A percentile compares a stretch with the other conserved stretches of the same genome.
Evolutionary conservation across 2,113 vertebrate genomes (phyloP).

Genomic region (Otolemur garnettii): DNA sequence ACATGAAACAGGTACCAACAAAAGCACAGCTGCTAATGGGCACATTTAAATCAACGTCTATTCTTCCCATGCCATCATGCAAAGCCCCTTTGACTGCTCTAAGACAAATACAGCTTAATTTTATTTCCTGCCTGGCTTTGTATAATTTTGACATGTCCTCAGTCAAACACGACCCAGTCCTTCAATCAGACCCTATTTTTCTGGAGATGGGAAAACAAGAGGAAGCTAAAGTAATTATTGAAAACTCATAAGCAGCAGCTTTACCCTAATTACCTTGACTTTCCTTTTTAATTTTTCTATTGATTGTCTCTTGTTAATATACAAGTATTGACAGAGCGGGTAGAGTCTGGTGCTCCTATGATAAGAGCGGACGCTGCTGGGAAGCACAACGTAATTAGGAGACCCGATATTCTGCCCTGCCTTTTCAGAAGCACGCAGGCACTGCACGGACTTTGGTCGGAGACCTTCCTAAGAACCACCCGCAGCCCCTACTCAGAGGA

Average conservation of each 20-base stretch:
- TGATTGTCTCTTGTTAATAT: slow-evolving; percentile 83
- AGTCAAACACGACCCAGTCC: slow-evolving; percentile 82
- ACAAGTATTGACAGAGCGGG: slow-evolving; percentile 79
- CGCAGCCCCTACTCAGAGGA: background rate
- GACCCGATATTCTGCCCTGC: background rate
- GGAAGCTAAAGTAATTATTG: slow-evolving; percentile 86
- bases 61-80: slow-evolving; percentile 75
- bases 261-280: slow-evolving; percentile 86
- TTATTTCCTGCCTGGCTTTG: slow-evolving; percentile 83
- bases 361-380: slow-evolving; percentile 72
- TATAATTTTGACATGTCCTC: slow-evolving; percentile 84
- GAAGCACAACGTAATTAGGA: slow-evolving; percentile 79
- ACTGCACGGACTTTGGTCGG: background rate
- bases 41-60: slow-evolving; percentile 81
- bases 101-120: slow-evolving; percentile 86
- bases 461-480: background rate
- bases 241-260: slow-evolving; percentile 86
- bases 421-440: background rate
- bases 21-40: slow-evolving; percentile 83
- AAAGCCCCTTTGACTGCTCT: slow-evolving; percentile 68
- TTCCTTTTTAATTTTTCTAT: slow-evolving; percentile 86
- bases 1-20: slow-evolving; percentile 80
- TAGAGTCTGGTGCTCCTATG: slow-evolving; percentile 51
- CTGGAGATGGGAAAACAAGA: slow-evolving; percentile 82
- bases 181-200: slow-evolving; percentile 88